Conservation (phyloP, 23 tunicate genomes). For the Corella eumyota region DNA sequence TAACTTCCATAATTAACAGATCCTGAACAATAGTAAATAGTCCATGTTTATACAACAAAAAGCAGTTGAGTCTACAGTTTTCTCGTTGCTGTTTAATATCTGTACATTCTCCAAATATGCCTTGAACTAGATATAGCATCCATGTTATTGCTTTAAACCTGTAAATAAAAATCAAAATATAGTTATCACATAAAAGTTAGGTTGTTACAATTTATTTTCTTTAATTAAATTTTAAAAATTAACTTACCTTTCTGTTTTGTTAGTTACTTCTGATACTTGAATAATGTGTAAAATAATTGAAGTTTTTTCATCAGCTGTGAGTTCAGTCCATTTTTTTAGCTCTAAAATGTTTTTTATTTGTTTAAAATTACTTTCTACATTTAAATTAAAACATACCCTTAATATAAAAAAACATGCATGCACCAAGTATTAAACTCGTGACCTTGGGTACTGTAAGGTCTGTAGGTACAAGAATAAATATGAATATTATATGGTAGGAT, state of each 20-base stretch:
- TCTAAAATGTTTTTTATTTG: too few relatives aligned
- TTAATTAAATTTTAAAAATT: not conserved
- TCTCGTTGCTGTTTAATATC: constrained; percentile 16
- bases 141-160: constrained; percentile 40
- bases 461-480: too few relatives aligned
- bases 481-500: not conserved
- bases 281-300: constrained; percentile 27
- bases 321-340: constrained; percentile 8
- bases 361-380: too few relatives aligned
- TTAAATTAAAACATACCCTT: not conserved
- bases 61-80: constrained; percentile 43
- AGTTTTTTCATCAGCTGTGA: constrained; percentile 7
- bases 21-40: constrained; percentile 36
- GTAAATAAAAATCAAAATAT: not conserved
- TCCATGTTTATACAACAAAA: constrained; percentile 61
- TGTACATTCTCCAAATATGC: constrained; percentile 46
- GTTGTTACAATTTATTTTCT: not conserved
- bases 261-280: constrained; percentile 23
- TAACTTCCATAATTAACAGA: constrained; percentile 63
- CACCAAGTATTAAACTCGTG: not conserved
- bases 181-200: not conserved
- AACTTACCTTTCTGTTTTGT: constrained; percentile 34
- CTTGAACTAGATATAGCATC: constrained; percentile 70
- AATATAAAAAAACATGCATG: not conserved
- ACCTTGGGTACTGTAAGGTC: not conserved